Base-by-base conservation (phyloP, 1,140 invertebrate genomes). In the Drosophila kikkawai region DNA sequence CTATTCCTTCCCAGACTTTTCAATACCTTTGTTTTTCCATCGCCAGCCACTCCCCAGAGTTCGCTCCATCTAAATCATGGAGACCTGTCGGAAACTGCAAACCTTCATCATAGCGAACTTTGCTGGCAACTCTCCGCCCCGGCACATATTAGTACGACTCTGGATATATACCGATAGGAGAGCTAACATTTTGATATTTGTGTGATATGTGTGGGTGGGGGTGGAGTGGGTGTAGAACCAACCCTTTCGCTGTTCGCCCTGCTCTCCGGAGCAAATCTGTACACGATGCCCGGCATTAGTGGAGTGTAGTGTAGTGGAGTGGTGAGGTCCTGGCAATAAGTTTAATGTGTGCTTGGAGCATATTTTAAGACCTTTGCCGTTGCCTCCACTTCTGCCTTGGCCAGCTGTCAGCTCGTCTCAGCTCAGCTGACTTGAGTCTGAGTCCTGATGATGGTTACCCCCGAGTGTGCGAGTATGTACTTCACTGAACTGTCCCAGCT, bases 261-360 rank as follows among this genome's bases (percentile, higher is more conserved):
- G 75, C 77, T 65, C 77, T 71, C 53, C 70, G 78, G 67, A 81
- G 75, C 63, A 73, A 86, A 88, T 86, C 83, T 88, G 76, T 53
- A 66, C 83, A 82, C 75, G 83, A 82, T 60, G 76, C 60, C 60
- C 60, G 58, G 79, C 70, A 82, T 73, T 77, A 66, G 79, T 75
- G 22, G 66, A 53, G 53, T 39, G 34, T 4, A 39, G 34, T 36
- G 17, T 13, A 15, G n/a, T 53, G 50, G 3, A 17, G 50, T 36
- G 29, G n/a, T 13, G 29, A 7, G 39, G 50, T 56, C 65, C 59
- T 61, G 64, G 81, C 86, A 91, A 91, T 91, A 91, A 91, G 87
- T 91, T 87, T 87, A 91, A 91, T 91, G 80, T 91, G 77, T 91
- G 85, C 81, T 87, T 22, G 59, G 65, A 91, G 88, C 87, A 91